Evolutionary conservation across 2,888 invertebrate species (phyloP), one percentile per base, ranked within the genome.

Genomic region (Spodoptera picta): DNA sequence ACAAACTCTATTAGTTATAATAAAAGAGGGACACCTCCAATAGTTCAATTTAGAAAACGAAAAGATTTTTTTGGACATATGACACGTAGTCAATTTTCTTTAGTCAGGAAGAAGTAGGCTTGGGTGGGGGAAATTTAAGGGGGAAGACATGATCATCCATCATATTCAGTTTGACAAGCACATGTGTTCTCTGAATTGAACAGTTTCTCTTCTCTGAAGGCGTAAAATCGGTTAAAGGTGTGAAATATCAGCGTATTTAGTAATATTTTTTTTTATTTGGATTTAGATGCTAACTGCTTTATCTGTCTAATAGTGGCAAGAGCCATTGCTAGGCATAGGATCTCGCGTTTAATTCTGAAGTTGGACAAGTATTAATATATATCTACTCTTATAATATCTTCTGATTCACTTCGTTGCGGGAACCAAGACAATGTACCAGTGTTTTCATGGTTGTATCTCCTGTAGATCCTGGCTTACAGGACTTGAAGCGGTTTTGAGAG

Each of bases 161-260:
- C 91, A 90, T 91, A 87, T 86, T 90, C 88, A 85, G 81, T 87
- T 84, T 90, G 91, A 90, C 90, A 89, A 81, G 83, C 90, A 90
- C 90, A 91, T 90, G 88, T 91, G 90, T 89, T 90, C 84, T 85
- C 83, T 79, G 86, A 87, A 89, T 89, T 87, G 87, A 88, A 85
- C 87, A 85, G 83, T 78, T 79, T 86, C 84, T 86, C 83, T 82
- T 80, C 73, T 77, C 80, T 63, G 69, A 71, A 72, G 68, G 65
- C 72, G 71, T 65, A 52, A 69, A 65, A 46, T 69, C 67, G 72
- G 60, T 6, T n/a, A 43, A 75, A 75, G 64, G 43, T 48, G 36
- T 24, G 14, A 60, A 53, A 51, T 31, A 58, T 59, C 48, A 5
- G 44, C 62, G 59, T 19, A 19, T 19, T 19, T 19, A 19, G 6